Conservation (phyloP, 2,113 vertebrate genomes). For the Hippocampus abdominalis region DNA sequence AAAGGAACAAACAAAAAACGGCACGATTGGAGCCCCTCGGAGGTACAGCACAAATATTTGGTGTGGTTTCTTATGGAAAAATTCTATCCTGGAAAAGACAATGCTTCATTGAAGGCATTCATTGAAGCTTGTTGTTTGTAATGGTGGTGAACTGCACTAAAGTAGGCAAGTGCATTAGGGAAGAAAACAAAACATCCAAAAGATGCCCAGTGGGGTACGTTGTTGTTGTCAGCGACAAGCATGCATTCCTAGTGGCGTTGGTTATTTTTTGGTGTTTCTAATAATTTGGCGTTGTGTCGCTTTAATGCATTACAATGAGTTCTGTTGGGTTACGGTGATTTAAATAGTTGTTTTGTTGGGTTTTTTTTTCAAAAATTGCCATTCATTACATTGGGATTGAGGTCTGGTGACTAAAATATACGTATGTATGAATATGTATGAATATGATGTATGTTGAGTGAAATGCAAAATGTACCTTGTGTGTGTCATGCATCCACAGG, state of each 20-base stretch:
- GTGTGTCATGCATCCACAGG: background rate
- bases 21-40: background rate
- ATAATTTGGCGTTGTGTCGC: too few relatives aligned
- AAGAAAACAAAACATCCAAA: background rate
- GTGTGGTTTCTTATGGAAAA: background rate
- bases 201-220: too few relatives aligned
- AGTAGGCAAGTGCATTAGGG: background rate
- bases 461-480: background rate
- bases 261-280: too few relatives aligned
- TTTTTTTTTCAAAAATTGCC: too few relatives aligned
- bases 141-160: background rate
- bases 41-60: background rate
- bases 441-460: background rate
- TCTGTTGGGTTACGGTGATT: too few relatives aligned
- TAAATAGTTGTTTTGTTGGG: too few relatives aligned
- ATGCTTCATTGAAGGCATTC: background rate
- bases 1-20: slow-evolving; percentile 33
- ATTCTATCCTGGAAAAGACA: background rate
- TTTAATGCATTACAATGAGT: too few relatives aligned
- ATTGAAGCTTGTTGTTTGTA: background rate
- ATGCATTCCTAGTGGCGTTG: too few relatives aligned
- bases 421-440: too few relatives aligned
- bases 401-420: too few relatives aligned
- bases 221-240: too few relatives aligned
- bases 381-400: too few relatives aligned